Base-by-base conservation (phyloP, 2,797 vertebrate genomes). In the Eulemur coronatus region DNA sequence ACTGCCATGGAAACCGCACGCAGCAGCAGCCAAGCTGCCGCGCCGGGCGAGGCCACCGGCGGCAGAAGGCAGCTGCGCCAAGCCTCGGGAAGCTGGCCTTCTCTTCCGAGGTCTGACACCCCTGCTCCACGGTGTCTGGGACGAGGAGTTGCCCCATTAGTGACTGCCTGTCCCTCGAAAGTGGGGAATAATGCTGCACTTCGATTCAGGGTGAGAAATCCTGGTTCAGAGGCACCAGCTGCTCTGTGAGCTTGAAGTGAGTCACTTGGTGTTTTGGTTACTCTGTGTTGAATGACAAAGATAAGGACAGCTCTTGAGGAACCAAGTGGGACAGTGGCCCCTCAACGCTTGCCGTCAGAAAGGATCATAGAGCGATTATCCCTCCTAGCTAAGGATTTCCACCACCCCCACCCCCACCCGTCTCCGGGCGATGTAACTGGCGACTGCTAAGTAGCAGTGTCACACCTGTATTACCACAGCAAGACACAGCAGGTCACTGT, bases 1-100 rank as follows among this genome's bases (percentile, higher is more conserved):
- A 85, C 89, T 97, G 93, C 94, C 93, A 92, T 96, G 95, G 94
- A 91, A 96, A 96, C 94, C 12, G 22, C 94, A 81, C 59, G 17
- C 55, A 41, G 89, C 89, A 11, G 63, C 20, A 0, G 87, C 75
- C 57, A 84, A 84, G 63, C 73, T 11, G 33, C 18, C 0, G 20
- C 0, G 72, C 17, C 33, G 33, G 50, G 86, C 84, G 33, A 63
- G 86, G 95, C 81, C 73, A n/a, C 50, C 1, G 0, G 12, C 38
- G 70, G 30, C 7, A 46, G 67, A 48, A 67, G 78, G n/a, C 35
- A 78, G 41, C 79, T 35, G 28, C 92, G 63, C 14, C 28, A 38
- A 46, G 43, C 52, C 38, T 38, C 4, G 3, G 33, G 72, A 57
- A 55, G 43, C 63, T 9, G 20, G 52, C 41, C 69, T 52, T 41